Evolutionary conservation across 2,888 invertebrate genomes (phyloP).

Genomic region (Clepsis dumicolana): DNA sequence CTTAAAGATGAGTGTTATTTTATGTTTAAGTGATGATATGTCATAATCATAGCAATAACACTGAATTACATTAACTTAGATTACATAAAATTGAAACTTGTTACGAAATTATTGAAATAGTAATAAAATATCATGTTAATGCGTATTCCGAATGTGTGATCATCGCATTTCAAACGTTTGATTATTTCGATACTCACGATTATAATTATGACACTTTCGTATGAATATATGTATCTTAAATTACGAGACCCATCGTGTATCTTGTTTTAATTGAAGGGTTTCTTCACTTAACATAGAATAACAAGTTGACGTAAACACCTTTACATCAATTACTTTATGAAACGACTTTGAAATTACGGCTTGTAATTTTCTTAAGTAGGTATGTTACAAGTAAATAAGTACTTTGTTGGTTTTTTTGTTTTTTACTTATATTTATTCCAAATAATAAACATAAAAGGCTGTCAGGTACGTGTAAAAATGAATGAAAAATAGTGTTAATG

Average conservation of each 20-base stretch:
- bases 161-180: slow-evolving; percentile 32
- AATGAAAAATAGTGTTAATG: too few relatives aligned
- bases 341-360: not conserved
- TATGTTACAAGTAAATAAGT: not conserved
- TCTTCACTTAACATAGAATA: not conserved
- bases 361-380: not conserved
- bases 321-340: not conserved
- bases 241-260: slow-evolving; percentile 41
- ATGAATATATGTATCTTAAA: not conserved
- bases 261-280: slow-evolving; percentile 12
- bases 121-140: slow-evolving; percentile 37
- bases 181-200: slow-evolving; percentile 34
- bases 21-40: slow-evolving; percentile 20
- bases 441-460: too few relatives aligned
- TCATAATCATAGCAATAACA: slow-evolving; percentile 35
- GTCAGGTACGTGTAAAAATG: too few relatives aligned
- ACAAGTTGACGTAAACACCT: not conserved
- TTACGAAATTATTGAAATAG: slow-evolving; percentile 37
- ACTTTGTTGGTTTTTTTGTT: not conserved
- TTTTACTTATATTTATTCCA: not conserved
- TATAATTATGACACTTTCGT: slow-evolving; percentile 18
- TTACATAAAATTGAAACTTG: slow-evolving; percentile 38
- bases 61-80: slow-evolving; percentile 29
- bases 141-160: slow-evolving; percentile 36
- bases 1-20: slow-evolving; percentile 23